Percentiles rank a stretch among this genome's conserved stretches.
Evolutionary conservation across 2,113 vertebrate species (phyloP).

Genomic region (Ancistrus triradiatus): DNA sequence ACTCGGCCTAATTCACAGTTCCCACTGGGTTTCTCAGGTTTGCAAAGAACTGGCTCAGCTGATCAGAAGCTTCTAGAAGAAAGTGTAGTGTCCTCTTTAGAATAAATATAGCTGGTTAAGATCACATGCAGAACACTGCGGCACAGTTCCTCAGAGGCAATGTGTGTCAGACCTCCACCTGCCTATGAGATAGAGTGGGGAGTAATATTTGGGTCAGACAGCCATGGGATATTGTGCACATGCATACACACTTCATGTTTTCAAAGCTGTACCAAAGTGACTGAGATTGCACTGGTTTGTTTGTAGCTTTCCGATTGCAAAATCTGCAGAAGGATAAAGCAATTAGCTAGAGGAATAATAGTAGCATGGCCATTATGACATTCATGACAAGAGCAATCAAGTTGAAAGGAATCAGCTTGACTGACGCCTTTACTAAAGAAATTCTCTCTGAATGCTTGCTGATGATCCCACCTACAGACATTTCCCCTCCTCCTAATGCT

Average conservation of each 20-base stretch:
- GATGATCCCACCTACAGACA: too few relatives aligned
- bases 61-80: slow-evolving; percentile 52
- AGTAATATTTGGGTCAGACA: slow-evolving; percentile 62
- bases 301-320: neutral
- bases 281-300: slow-evolving; percentile 5
- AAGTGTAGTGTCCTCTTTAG: slow-evolving; percentile 53
- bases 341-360: neutral
- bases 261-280: slow-evolving; percentile 25
- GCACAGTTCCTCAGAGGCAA: slow-evolving; percentile 52
- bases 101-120: slow-evolving; percentile 60
- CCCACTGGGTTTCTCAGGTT: slow-evolving; percentile 45
- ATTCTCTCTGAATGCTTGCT: too few relatives aligned
- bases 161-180: slow-evolving; percentile 52
- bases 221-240: slow-evolving; percentile 47
- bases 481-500: too few relatives aligned
- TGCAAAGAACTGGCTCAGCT: slow-evolving; percentile 42
- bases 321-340: neutral
- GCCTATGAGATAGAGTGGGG: slow-evolving; percentile 53
- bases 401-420: neutral
- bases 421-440: too few relatives aligned
- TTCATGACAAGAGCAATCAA: neutral
- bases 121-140: slow-evolving; percentile 50
- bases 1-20: slow-evolving; percentile 42
- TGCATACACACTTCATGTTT: slow-evolving; percentile 2
- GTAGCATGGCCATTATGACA: neutral